Conservation (phyloP, 2,113 vertebrate genomes). For the Ophthalmolycus amberensis region DNA sequence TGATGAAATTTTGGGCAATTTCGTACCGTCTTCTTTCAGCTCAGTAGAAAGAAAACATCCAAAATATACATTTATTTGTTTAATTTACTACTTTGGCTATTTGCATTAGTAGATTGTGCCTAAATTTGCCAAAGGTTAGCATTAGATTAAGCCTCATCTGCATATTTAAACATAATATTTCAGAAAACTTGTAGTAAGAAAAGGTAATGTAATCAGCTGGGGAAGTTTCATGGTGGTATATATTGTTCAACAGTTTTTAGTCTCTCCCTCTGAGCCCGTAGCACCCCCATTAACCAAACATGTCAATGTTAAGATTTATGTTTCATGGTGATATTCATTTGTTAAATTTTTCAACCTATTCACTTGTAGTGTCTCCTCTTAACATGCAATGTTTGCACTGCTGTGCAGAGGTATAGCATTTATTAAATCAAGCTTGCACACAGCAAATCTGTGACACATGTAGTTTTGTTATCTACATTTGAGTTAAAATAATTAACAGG, state of each 20-base stretch:
- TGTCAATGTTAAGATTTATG: too few relatives aligned
- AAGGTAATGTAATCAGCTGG: not conserved
- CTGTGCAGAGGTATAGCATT: not conserved
- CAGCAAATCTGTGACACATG: not conserved
- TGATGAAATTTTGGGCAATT: not conserved
- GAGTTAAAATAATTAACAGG: not conserved
- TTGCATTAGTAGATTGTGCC: not conserved
- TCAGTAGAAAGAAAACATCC: not conserved
- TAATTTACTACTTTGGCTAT: not conserved
- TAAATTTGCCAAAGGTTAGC: not conserved
- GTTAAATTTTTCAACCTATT: not conserved
- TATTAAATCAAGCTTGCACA: not conserved
- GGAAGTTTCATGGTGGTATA: too few relatives aligned
- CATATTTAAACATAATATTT: not conserved
- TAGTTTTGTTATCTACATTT: conserved; percentile 9
- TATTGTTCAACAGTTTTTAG: too few relatives aligned
- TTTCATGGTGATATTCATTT: not conserved
- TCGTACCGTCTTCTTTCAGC: not conserved
- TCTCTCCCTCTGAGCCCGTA: too few relatives aligned
- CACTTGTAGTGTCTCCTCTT: not conserved
- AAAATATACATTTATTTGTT: not conserved
- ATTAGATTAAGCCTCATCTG: not conserved
- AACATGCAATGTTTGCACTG: not conserved
- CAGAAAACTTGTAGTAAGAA: not conserved
- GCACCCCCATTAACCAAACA: too few relatives aligned